Base-by-base conservation (phyloP, 1,140 invertebrate species). In the Lysiphlebus fabarum region DNA sequence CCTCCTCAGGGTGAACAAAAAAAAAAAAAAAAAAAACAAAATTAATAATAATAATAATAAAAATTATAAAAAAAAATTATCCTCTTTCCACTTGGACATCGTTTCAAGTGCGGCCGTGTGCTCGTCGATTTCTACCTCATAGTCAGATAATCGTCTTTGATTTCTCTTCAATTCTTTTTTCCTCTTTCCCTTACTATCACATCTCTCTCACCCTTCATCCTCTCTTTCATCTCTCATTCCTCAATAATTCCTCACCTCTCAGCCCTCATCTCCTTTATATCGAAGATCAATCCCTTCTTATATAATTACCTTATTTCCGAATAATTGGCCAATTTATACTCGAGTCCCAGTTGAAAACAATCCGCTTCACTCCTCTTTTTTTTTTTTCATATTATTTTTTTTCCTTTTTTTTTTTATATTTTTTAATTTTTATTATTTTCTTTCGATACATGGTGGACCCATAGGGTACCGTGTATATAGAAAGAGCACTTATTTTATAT, bases 261-360 rank as follows among this genome's bases (percentile, higher is more conserved):
- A 34, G 34, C 55, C 37, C 34, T 50, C 42, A 41, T 48, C 40
- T 17, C 51, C 56, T 59, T 58, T 59, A 62, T 70, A 73, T 73
- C 69, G 67, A 67, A 75, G 75, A 78, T 78, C 75, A 77, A 72
- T 77, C 75, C 70, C 74, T 74, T 76, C 73, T 78, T 78, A 77
- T 78, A 76, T 78, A 78, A 78, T 78, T 78, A 78, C 75, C 74
- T 77, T 77, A 77, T 78, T 78, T 77, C 75, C 76, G 74, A 78
- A 77, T 78, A 77, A 78, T 78, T 77, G 75, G 75, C 75, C 76
- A 78, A 77, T 78, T 78, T 78, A 77, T 78, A 78, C 76, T 78
- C 74, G 74, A 77, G 75, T 77, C 71, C 72, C 75, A 77, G 75
- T 75, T 78, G 75, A 78, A 77, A 78, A 79, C 75, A 79, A 77